Base-by-base conservation (phyloP, 2,888 invertebrate genomes). In the Lasioglossum pauxillum region DNA sequence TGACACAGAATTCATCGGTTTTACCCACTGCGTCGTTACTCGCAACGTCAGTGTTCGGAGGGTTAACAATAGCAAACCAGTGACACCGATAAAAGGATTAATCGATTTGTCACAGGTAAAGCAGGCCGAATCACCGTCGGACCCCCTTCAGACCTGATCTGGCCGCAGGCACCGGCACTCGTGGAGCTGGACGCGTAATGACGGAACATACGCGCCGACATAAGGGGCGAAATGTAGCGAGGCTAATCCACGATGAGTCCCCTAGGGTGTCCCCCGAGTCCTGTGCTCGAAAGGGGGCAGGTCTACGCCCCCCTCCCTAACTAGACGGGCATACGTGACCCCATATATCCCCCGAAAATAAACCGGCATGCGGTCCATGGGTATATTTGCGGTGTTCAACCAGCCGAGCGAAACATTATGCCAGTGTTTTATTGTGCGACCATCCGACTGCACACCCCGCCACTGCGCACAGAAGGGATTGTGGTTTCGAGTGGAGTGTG, bases 181-280 rank as follows among this genome's bases (percentile, higher is more conserved):
- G 69, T 72, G 44, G 79, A 79, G 84, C 82, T 86, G 82, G 80
- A 72, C 57, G 83, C 84, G 88, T 87, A 90, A 90, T 84, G 89
- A 88, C 80, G 82, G 85, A 88, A 93, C 94, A 94, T 94, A 94
- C 94, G 94, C 94, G 92, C 90, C 92, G 94, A 94, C 95, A 95
- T 93, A 94, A 95, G 94, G 95, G 94, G 91, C 92, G 92, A 94
- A 95, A 95, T 94, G 95, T 94, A 95, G 94, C 94, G 94, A 93
- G 90, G 93, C 94, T 95, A 95, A 95, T 95, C 95, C 94, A 86
- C 92, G 91, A 87, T 81, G 89, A 88, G 87, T 83, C 84, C 89
- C 90, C 89, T 88, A 75, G 89, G 87, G 87, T 84, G 81, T 74
- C 84, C 90, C 82, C 78, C 67, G 75, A 75, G 80, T 71, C 3